phyloP scores from a whole-genome alignment of 2,888 invertebrate genomes.

The Acleris sparsana region DNA sequence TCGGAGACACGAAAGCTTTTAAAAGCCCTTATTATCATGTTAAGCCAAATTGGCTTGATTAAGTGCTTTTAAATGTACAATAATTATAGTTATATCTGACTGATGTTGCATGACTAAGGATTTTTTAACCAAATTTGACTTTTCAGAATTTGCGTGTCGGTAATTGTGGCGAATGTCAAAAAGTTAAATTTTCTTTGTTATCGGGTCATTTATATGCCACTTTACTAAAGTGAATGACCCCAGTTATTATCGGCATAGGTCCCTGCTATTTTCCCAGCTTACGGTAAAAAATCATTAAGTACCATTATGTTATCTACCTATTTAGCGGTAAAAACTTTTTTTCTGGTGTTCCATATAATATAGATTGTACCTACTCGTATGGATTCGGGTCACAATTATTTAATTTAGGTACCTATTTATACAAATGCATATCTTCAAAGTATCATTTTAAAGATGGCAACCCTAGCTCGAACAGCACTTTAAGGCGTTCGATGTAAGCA shows the following conservation, averaged over 20 bases:
- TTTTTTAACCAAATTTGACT: conserved; percentile 17
- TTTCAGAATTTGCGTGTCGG: conserved; percentile 27
- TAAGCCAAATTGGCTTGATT: conserved; percentile 36
- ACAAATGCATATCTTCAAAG: too few species aligned
- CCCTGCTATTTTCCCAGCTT: too few species aligned
- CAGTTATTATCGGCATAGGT: neutral
- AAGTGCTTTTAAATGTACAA: conserved; percentile 34
- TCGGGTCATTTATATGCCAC: neutral
- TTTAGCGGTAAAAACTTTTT: too few species aligned
- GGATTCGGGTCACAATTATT: too few species aligned
- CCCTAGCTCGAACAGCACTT: too few species aligned
- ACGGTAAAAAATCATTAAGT: too few species aligned
- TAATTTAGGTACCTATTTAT: too few species aligned
- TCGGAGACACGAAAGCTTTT: conserved; percentile 32
- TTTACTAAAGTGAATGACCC: conserved; percentile 5
- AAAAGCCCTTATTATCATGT: conserved; percentile 35
- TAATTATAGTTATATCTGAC: conserved; percentile 27
- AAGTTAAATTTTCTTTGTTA: neutral
- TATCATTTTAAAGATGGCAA: too few species aligned
- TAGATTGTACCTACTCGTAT: too few species aligned
- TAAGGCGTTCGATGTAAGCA: too few species aligned
- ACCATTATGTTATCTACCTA: too few species aligned
- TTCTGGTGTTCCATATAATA: too few species aligned
- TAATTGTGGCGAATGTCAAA: conserved; percentile 7
- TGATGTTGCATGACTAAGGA: conserved; percentile 30